These are phyloP conservation scores for Dysidea cf. avara DNA, from an alignment of 37 sponge, comb jelly and placozoan species.

Conservation along the genomic window DNA sequence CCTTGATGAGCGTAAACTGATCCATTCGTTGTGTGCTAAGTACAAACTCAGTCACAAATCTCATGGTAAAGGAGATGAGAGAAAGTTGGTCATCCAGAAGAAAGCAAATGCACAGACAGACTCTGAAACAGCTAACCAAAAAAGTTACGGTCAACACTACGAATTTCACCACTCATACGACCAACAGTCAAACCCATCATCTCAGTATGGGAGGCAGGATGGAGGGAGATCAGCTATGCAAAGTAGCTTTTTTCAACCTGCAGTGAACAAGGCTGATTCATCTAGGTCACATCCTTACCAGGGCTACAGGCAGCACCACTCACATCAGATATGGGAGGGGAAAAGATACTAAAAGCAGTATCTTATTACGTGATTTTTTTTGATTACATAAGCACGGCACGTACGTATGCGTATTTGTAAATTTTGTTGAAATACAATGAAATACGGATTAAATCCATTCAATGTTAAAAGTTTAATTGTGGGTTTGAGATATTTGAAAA, in stretches of 20 bases:
- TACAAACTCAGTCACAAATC: constrained; percentile 47
- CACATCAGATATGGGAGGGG: no score
- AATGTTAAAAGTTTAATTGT: no score
- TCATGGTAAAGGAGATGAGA: constrained; percentile 19
- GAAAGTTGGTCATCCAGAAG: constrained; percentile 36
- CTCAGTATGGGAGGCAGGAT: constrained; percentile 1
- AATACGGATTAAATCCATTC: no score
- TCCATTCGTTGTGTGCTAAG: constrained; percentile 35
- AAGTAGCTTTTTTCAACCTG: constrained; percentile 24
- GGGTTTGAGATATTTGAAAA: no score
- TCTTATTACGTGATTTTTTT: no score
- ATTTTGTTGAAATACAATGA: no score
- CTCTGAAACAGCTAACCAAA: neutral
- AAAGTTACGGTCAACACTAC: neutral
- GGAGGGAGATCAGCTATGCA: neutral
- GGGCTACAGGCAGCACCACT: no score
- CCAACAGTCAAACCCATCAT: neutral
- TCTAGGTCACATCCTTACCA: neutral
- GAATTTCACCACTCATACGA: neutral
- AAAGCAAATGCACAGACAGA: neutral
- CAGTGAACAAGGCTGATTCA: neutral
- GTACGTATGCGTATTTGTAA: no score
- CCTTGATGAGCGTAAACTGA: constrained; percentile 45
- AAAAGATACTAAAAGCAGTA: no score
- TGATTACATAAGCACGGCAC: no score